These are phyloP conservation scores for Felis catus DNA, from an alignment of 2,113 vertebrate species.

Conservation along the genomic window F.catus_Fca126_mat1.0 CM031415.1:191101501-191102000, in stretches of 20 bases:
- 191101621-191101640: background rate
- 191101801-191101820: background rate
- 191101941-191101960: background rate
- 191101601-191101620: background rate
- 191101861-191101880: background rate
- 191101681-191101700: background rate
- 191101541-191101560: background rate
- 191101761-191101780: background rate
- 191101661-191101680: background rate
- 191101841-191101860: background rate
- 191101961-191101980: background rate
- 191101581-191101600: background rate
- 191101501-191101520: background rate
- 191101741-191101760: background rate
- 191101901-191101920: background rate
- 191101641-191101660: background rate
- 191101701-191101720: background rate
- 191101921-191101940: background rate
- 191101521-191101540: background rate
- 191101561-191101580: conserved; percentile 4
- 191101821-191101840: background rate
- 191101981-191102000: background rate
- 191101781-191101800: background rate
- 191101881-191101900: background rate
- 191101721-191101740: background rate